These are phyloP conservation scores for Hemibagrus wyckioides DNA, from an alignment of 2,113 vertebrate species.

Conservation along the genomic window DNA sequence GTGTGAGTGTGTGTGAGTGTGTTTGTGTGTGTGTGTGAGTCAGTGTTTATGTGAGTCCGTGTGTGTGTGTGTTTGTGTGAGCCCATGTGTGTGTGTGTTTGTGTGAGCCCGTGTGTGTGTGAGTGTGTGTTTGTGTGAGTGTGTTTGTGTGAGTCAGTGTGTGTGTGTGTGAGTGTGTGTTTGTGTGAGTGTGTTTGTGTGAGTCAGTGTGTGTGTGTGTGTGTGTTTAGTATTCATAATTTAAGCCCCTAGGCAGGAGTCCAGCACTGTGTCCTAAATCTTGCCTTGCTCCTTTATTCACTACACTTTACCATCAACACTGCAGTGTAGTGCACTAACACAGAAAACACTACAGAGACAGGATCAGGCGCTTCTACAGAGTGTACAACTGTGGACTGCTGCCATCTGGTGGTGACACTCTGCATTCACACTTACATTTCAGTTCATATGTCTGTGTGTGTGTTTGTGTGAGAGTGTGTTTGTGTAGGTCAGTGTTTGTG, in stretches of 20 bases:
- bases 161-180: no score
- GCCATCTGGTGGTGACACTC: slow-evolving; percentile 30
- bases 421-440: not conserved
- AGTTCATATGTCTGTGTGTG: not conserved
- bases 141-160: no score
- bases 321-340: slow-evolving; percentile 3
- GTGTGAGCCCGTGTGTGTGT: no score
- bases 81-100: no score
- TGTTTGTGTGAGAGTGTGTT: not conserved
- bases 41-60: no score
- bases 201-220: no score
- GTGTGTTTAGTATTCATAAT: not conserved
- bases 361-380: no score
- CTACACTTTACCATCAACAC: not conserved
- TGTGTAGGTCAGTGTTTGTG: not conserved
- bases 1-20: no score
- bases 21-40: no score
- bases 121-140: no score
- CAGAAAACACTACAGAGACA: not conserved
- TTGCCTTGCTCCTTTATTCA: not conserved
- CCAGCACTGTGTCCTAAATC: not conserved
- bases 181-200: not conserved
- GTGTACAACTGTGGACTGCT: not conserved
- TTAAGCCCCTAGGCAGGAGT: not conserved
- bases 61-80: no score